Conservation (phyloP, 2,888 invertebrate genomes). For the Dusona sp. region DNA sequence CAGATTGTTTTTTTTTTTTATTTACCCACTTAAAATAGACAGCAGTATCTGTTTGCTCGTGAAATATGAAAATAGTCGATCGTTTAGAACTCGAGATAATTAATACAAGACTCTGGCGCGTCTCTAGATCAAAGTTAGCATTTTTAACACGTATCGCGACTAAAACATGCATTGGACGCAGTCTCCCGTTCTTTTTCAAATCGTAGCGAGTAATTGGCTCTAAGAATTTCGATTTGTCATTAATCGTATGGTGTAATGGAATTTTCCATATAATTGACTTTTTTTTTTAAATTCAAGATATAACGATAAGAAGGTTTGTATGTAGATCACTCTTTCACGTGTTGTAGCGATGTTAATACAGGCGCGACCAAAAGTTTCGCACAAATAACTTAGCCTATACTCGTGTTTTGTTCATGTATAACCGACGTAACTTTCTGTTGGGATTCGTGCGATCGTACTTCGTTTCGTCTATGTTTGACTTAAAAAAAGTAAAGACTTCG, state of each 20-base stretch:
- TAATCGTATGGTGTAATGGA: too few relatives aligned
- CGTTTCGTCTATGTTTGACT: too few relatives aligned
- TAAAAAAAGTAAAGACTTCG: neutral
- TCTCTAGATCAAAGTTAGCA: slow-evolving; percentile 7
- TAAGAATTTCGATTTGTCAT: neutral
- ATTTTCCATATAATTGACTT: neutral
- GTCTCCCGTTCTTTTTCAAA: neutral
- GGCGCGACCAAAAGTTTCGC: too few relatives aligned
- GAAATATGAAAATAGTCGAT: neutral
- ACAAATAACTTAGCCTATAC: too few relatives aligned
- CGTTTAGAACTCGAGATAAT: neutral
- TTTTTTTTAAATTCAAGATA: neutral
- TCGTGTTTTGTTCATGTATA: too few relatives aligned
- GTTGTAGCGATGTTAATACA: neutral
- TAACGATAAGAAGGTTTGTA: neutral
- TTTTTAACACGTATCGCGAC: neutral
- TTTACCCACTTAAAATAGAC: neutral
- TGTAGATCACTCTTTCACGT: neutral
- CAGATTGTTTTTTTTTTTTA: neutral
- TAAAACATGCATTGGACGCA: neutral
- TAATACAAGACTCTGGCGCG: slow-evolving; percentile 2
- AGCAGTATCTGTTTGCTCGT: neutral
- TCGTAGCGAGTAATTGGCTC: neutral
- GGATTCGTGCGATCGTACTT: too few relatives aligned
- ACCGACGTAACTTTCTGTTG: too few relatives aligned